Conservation (phyloP, 2,113 vertebrate genomes). For the Nothobranchius kuhntae region DNA sequence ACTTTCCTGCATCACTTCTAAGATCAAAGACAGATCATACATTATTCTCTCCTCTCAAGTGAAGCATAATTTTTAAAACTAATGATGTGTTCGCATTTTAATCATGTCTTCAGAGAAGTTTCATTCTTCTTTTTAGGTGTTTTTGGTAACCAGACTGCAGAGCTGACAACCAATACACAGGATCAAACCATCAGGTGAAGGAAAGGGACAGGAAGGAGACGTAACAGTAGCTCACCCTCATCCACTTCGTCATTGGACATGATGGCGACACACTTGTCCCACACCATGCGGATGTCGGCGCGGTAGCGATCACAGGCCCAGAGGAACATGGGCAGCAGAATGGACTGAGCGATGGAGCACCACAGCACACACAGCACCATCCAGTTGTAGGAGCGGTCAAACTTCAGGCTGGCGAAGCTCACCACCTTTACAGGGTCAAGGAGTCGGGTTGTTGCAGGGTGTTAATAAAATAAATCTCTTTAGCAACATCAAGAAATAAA, state of each 20-base stretch:
- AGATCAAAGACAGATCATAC: not conserved
- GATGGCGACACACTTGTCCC: slow-evolving; percentile 90
- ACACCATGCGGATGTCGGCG: slow-evolving; percentile 85
- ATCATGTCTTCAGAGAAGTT: not conserved
- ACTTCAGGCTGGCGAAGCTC: slow-evolving; percentile 90
- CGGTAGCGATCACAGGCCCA: slow-evolving; percentile 94
- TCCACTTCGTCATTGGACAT: slow-evolving; percentile 88
- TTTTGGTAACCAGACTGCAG: not conserved
- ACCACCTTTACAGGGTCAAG: slow-evolving; percentile 81
- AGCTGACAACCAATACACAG: slow-evolving; percentile 20
- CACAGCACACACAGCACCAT: slow-evolving; percentile 91
- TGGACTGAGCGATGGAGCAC: slow-evolving; percentile 91
- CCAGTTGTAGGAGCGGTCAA: slow-evolving; percentile 85
- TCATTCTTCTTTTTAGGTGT: not conserved
- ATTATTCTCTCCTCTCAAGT: not conserved
- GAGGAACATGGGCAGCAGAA: slow-evolving; percentile 88
- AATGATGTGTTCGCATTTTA: not conserved
- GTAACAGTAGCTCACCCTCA: slow-evolving; percentile 78
- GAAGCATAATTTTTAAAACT: not conserved
- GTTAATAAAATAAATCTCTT: no score
- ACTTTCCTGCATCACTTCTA: not conserved
- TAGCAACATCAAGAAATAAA: no score
- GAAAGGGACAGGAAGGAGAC: slow-evolving; percentile 17
- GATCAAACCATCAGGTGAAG: slow-evolving; percentile 36
- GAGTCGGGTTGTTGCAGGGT: not conserved